These are phyloP conservation scores for Drosophila setosimentum DNA, from an alignment of 2,888 invertebrate genomes.

Conservation along the genomic window DNA sequence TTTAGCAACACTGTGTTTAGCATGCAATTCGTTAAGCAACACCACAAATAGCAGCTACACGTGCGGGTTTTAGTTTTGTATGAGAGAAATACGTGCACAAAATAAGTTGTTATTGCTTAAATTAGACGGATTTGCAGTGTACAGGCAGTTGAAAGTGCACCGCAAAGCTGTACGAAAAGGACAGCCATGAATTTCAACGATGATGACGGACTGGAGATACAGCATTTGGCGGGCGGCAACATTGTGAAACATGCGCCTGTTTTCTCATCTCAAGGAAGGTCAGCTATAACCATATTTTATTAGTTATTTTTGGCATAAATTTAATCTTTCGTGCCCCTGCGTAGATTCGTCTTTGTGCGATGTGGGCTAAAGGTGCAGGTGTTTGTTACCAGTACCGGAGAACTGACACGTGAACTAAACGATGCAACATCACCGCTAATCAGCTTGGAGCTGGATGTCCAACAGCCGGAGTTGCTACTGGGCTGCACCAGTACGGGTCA, in stretches of 20 bases:
- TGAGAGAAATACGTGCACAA: constrained; percentile 18
- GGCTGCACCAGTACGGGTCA: constrained; percentile 87
- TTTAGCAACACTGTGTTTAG: constrained; percentile 26
- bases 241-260: constrained; percentile 87
- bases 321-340: constrained; percentile 15
- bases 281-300: constrained; percentile 79
- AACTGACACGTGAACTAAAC: constrained; percentile 87
- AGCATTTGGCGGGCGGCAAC: constrained; percentile 88
- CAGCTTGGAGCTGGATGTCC: constrained; percentile 86
- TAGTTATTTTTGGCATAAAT: not conserved
- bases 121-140: constrained; percentile 11
- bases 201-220: constrained; percentile 85
- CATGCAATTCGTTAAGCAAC: constrained; percentile 14
- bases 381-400: constrained; percentile 89
- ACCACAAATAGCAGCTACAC: constrained; percentile 54
- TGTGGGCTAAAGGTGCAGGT: constrained; percentile 87
- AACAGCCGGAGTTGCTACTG: constrained; percentile 85
- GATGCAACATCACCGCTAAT: constrained; percentile 86
- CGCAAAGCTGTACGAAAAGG: constrained; percentile 13
- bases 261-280: constrained; percentile 88
- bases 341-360: constrained; percentile 88
- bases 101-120: constrained; percentile 21
- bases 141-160: constrained; percentile 22
- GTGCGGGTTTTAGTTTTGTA: constrained; percentile 60
- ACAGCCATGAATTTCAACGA: constrained; percentile 76